Percentiles rank a stretch among this genome's conserved stretches.
phyloP scores from a whole-genome alignment of 92 coral and sea anemone genomes.

The Desmophyllum pertusum region DNA sequence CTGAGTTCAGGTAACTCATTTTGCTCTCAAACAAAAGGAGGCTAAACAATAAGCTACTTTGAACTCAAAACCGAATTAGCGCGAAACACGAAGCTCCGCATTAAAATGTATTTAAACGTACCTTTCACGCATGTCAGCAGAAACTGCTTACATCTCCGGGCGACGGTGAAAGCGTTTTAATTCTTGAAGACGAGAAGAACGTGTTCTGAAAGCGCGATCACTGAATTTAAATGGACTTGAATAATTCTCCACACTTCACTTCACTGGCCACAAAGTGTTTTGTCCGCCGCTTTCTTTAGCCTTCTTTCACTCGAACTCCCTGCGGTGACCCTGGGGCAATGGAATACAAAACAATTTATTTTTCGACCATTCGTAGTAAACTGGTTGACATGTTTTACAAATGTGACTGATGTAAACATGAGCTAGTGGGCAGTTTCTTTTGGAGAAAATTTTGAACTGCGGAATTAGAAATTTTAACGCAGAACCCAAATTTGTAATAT shows the following conservation, averaged over 20 bases:
- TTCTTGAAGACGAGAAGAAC: background rate
- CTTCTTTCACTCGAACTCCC: slow-evolving; percentile 25
- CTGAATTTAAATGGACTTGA: slow-evolving; percentile 10
- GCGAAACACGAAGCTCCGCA: background rate
- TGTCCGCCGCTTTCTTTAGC: background rate
- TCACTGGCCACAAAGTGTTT: background rate
- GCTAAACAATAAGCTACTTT: background rate
- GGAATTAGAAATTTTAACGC: background rate
- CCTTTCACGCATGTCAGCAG: slow-evolving; percentile 10
- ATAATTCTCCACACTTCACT: slow-evolving; percentile 29
- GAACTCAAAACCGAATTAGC: background rate
- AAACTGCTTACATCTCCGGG: background rate
- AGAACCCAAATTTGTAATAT: background rate
- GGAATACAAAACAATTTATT: background rate
- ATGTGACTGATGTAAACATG: too few relatives aligned
- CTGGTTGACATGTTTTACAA: background rate
- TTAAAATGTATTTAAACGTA: background rate
- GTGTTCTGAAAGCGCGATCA: background rate
- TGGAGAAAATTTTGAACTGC: too few relatives aligned
- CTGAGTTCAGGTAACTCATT: background rate
- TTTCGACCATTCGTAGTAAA: background rate
- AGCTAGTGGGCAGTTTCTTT: too few relatives aligned
- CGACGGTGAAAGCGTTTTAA: background rate
- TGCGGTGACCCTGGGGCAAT: slow-evolving; percentile 3
- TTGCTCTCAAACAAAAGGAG: background rate